phyloP scores from a whole-genome alignment of 2,888 invertebrate species.

The Dryocosmus kuriphilus region DNA sequence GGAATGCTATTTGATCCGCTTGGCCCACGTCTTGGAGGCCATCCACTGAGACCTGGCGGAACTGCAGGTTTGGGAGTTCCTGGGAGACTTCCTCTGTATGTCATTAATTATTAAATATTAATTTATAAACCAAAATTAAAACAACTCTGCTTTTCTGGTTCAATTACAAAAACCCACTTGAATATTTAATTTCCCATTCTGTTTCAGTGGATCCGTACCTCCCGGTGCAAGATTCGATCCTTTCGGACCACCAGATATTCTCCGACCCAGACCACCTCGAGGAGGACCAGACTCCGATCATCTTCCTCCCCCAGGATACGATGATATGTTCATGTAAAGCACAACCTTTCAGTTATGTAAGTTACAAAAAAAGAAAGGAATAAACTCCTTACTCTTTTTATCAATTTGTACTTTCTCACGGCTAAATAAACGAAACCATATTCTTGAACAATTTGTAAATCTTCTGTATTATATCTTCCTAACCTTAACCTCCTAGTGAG shows the following conservation, averaged over 20 bases:
- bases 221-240: slow-evolving; percentile 93
- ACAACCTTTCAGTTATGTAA: background rate
- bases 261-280: slow-evolving; percentile 72
- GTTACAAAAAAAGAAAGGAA: slow-evolving; percentile 14
- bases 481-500: background rate
- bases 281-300: slow-evolving; percentile 85
- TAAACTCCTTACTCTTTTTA: slow-evolving; percentile 16
- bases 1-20: slow-evolving; percentile 89
- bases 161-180: background rate
- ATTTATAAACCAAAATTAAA: background rate
- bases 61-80: slow-evolving; percentile 80
- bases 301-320: slow-evolving; percentile 86
- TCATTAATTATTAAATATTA: slow-evolving; percentile 28
- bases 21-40: slow-evolving; percentile 43
- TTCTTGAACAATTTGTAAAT: background rate
- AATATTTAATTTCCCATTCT: background rate
- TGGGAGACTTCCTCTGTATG: slow-evolving; percentile 81
- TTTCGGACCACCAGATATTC: slow-evolving; percentile 83
- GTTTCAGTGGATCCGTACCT: slow-evolving; percentile 82
- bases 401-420: slow-evolving; percentile 6
- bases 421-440: background rate
- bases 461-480: background rate
- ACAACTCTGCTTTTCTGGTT: too few relatives aligned
- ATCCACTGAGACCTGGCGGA: slow-evolving; percentile 60
- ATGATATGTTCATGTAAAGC: slow-evolving; percentile 87